Percentiles rank a stretch among this genome's conserved stretches.
These are phyloP conservation scores for Eudasyphora cyanicolor DNA, from an alignment of 2,888 invertebrate genomes.

Conservation along the genomic window DNA sequence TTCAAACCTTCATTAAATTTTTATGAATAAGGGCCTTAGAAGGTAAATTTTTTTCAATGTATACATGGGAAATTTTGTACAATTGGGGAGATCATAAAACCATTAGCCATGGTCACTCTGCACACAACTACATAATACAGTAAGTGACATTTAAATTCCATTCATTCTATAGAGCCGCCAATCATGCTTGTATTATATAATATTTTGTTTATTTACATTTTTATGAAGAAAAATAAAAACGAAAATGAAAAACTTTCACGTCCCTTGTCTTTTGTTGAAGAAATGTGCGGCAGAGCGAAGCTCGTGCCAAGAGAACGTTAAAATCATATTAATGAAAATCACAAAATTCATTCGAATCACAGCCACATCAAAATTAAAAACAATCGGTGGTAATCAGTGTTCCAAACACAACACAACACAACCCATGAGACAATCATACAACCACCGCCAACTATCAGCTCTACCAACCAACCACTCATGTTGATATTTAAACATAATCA, in stretches of 20 bases:
- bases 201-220: background rate
- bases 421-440: too few relatives aligned
- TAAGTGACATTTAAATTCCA: too few relatives aligned
- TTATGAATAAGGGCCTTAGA: too few relatives aligned
- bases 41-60: too few relatives aligned
- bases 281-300: background rate
- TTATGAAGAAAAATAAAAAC: background rate
- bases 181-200: conserved; percentile 31
- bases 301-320: conserved; percentile 52
- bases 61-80: too few relatives aligned
- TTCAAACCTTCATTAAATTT: too few relatives aligned
- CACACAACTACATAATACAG: too few relatives aligned
- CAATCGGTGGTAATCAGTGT: conserved; percentile 17
- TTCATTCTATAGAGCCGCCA: too few relatives aligned
- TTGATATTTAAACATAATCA: background rate
- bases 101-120: too few relatives aligned
- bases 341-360: conserved; percentile 23
- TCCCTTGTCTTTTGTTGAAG: background rate
- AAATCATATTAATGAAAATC: conserved; percentile 23
- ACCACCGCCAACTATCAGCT: too few relatives aligned
- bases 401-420: conserved; percentile 2
- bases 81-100: too few relatives aligned
- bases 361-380: conserved; percentile 28
- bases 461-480: too few relatives aligned
- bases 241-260: conserved; percentile 46